A percentile compares a stretch with the other conserved stretches of the same genome.
Conservation (phyloP, 30 jellyfish, hydroid and myxozoan genomes). For the Rhopilema esculentum region DNA sequence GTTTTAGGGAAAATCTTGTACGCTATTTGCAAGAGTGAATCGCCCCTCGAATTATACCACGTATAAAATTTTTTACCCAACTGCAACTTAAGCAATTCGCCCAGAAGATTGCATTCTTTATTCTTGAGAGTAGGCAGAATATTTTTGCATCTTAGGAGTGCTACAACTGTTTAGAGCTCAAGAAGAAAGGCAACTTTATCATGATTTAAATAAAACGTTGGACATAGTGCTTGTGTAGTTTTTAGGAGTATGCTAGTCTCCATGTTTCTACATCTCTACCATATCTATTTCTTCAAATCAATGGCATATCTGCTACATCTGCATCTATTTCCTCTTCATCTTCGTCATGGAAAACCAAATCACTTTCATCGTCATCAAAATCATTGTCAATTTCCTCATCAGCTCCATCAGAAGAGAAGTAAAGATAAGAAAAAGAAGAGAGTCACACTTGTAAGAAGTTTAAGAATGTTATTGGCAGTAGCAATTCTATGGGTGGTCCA, state of each 20-base stretch:
- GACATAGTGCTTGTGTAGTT: not conserved
- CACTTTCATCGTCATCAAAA: not conserved
- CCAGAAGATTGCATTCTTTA: not conserved
- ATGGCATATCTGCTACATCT: not conserved
- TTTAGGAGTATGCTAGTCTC: not conserved
- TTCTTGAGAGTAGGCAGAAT: conserved; percentile 9
- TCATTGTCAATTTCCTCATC: conserved; percentile 8
- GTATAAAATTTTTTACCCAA: conserved; percentile 5
- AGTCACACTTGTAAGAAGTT: not conserved
- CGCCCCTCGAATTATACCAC: too few relatives aligned
- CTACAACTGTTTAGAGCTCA: not conserved
- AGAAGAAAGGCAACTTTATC: not conserved
- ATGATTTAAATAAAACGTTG: not conserved
- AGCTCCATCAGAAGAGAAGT: conserved; percentile 17
- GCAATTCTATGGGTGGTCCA: too few relatives aligned
- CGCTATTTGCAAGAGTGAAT: too few relatives aligned
- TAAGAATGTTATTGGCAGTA: too few relatives aligned
- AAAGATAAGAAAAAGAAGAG: conserved; percentile 28
- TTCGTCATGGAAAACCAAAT: not conserved
- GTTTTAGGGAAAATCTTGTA: too few relatives aligned
- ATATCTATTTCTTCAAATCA: conserved; percentile 4
- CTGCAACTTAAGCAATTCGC: conserved; percentile 14
- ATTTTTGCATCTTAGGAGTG: not conserved
- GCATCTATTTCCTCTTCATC: conserved; percentile 20
- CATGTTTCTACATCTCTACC: conserved; percentile 10